Evolutionary conservation across 2,113 vertebrate genomes (phyloP).

Genomic region (Eublepharis macularius): DNA sequence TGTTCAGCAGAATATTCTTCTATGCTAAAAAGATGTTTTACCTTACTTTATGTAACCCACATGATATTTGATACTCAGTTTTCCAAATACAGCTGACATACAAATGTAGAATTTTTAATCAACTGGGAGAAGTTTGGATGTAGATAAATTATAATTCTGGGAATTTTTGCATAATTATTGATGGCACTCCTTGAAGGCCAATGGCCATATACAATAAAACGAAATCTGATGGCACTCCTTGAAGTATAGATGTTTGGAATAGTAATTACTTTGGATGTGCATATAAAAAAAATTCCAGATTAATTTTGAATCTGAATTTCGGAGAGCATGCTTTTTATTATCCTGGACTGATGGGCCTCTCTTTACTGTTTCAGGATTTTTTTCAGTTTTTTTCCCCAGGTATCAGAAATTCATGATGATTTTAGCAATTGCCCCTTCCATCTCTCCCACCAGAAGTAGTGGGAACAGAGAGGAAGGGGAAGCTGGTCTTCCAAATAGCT

Average conservation of each 20-base stretch:
- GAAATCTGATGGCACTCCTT: neutral
- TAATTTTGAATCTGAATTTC: too few relatives aligned
- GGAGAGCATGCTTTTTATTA: too few relatives aligned
- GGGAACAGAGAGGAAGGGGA: too few relatives aligned
- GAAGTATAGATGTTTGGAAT: neutral
- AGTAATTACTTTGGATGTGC: neutral
- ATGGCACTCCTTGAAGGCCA: neutral
- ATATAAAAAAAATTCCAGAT: too few relatives aligned
- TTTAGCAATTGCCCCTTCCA: too few relatives aligned
- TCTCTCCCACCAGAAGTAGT: too few relatives aligned
- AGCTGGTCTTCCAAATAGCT: too few relatives aligned
- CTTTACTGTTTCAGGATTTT: too few relatives aligned
- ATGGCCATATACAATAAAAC: too few relatives aligned
- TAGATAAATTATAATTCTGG: neutral
- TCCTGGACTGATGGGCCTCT: too few relatives aligned
- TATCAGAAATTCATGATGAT: too few relatives aligned
- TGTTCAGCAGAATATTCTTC: neutral
- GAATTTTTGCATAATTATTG: conserved; percentile 13
- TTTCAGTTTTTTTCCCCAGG: too few relatives aligned
- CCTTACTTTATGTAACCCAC: neutral
- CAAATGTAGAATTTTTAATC: neutral
- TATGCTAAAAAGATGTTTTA: neutral
- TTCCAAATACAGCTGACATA: neutral
- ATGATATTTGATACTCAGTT: neutral
- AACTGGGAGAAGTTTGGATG: neutral